Evolutionary conservation across 2,797 vertebrate species (phyloP).

Genomic region (Vireo griseus): DNA sequence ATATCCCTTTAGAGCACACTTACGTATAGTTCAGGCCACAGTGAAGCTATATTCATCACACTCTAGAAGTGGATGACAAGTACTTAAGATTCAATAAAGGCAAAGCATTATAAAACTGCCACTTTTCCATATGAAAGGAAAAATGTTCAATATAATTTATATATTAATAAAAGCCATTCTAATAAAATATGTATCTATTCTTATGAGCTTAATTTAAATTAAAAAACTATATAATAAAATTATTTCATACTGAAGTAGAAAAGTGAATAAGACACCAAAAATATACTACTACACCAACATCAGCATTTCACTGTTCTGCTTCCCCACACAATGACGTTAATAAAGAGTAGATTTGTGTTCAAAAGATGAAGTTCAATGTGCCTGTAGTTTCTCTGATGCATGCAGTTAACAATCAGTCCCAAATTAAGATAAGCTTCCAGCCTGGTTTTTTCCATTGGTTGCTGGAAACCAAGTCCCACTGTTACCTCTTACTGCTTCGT

Average conservation of each 20-base stretch:
- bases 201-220: neutral
- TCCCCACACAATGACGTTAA: neutral
- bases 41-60: neutral
- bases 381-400: neutral
- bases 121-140: neutral
- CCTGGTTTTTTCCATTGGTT: neutral
- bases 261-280: neutral
- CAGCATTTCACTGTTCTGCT: neutral
- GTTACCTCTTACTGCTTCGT: neutral
- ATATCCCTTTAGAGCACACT: neutral
- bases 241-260: neutral
- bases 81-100: neutral
- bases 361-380: neutral
- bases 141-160: neutral
- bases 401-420: neutral
- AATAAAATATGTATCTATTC: neutral
- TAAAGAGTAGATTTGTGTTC: neutral
- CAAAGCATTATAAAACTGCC: neutral
- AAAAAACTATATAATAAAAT: neutral
- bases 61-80: neutral
- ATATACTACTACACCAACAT: neutral
- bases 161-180: neutral
- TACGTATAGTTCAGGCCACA: neutral
- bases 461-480: neutral
- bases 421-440: neutral